Base-by-base conservation (phyloP, 2,888 invertebrate genomes). In the Eupithecia vulgata region DNA sequence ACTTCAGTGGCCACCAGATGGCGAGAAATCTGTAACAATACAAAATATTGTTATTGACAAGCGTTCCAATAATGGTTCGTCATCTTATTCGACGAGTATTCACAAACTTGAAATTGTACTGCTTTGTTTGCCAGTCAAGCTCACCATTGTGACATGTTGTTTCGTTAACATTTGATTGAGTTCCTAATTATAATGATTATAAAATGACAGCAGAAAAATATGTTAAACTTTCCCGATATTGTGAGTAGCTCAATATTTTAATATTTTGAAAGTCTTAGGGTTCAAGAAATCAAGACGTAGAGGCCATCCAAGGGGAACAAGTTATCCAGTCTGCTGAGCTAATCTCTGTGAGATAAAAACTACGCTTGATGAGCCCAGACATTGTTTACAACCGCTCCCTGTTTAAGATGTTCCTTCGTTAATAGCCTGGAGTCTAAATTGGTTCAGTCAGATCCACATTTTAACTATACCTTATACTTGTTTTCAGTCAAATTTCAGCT, bases 1-100 rank as follows among this genome's bases (percentile, higher is more conserved):
- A 97, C 86, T 97, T 98, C 83, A 99, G 91, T 2, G 98, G 98
- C 97, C 98, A 98, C 97, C 99, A 98, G 84, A 99, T 99, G 65
- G 99, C 99, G 81, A 99, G 95, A 89, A 98, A 99, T 95, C 99
- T 99, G 96, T 25, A 96, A 96, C 95, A 91, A 91, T 79, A 82
- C 78, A 84, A 83, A 75, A 2, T 12, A n/a, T 48, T 48, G 21
- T 70, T 76, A 67, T 62, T 42, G 48, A 37, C 6, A 17, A 17
- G 17, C 42, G 42, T 45, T 68, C 5, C 48, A 48, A 48, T 48
- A n/a, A 48, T 0, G 7, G n/a, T n/a, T 48, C 13, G n/a, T n/a
- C n/a, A n/a, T 48, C 8, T n/a, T 48, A 7, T n/a, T n/a, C n/a
- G n/a, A 0, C 3, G 8, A 48, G 48, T 48, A n/a, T n/a, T n/a